These are phyloP conservation scores for Pterois miles DNA, from an alignment of 2,797 vertebrate species.

Conservation along the genomic window DNA sequence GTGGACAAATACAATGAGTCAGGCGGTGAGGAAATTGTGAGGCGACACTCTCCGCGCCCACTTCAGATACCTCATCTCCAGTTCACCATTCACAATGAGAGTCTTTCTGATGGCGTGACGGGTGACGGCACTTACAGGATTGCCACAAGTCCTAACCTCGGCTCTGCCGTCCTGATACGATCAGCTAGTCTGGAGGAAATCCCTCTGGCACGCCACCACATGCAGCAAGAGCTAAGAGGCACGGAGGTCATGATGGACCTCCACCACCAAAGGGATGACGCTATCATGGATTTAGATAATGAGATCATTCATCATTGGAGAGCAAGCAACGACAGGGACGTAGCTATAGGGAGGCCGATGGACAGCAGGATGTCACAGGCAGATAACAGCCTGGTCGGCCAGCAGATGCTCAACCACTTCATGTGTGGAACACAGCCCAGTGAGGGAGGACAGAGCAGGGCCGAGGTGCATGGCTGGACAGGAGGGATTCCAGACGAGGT, in stretches of 20 bases:
- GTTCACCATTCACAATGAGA: conserved; percentile 76
- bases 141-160: conserved; percentile 46
- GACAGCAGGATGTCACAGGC: conserved; percentile 35
- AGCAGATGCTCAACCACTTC: conserved; percentile 78
- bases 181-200: conserved; percentile 83
- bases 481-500: conserved; percentile 67
- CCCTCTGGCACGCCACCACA: conserved; percentile 60
- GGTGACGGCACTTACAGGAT: conserved; percentile 59
- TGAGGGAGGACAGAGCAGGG: conserved; percentile 40
- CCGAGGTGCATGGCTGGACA: conserved; percentile 55
- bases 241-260: conserved; percentile 78
- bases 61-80: conserved; percentile 79
- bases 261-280: conserved; percentile 52
- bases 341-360: conserved; percentile 12
- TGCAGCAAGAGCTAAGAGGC: conserved; percentile 71
- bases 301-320: conserved; percentile 79
- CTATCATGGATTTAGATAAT: conserved; percentile 63
- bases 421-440: conserved; percentile 55
- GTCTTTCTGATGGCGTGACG: conserved; percentile 32
- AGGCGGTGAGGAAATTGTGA: conserved; percentile 66
- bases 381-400: conserved; percentile 45
- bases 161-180: conserved; percentile 76
- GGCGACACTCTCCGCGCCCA: conserved; percentile 33
- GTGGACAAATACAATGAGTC: conserved; percentile 76
- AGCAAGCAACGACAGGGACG: conserved; percentile 46